phyloP scores from a whole-genome alignment of 1,140 invertebrate genomes.

The Danaus melanippus region DNA sequence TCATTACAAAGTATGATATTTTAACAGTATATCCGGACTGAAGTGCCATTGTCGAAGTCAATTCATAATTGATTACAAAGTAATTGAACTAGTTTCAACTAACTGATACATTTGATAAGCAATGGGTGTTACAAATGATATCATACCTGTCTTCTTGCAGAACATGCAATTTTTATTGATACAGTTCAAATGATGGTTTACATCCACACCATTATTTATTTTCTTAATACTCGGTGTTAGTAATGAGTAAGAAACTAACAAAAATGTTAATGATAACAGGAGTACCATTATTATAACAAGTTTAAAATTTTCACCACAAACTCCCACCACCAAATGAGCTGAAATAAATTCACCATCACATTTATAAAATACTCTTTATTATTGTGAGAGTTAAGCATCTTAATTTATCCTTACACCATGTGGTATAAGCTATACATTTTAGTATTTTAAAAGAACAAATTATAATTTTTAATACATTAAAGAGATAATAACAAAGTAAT shows the following conservation, averaged over 20 bases:
- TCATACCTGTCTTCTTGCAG: slow-evolving; percentile 26
- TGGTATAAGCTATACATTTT: slow-evolving; percentile 6
- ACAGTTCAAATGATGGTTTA: slow-evolving; percentile 21
- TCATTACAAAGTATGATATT: no score
- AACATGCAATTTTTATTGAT: slow-evolving; percentile 16
- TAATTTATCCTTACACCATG: no score
- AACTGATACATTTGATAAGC: no score
- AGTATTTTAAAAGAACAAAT: slow-evolving; percentile 3
- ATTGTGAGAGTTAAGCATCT: no score
- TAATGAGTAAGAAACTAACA: slow-evolving; percentile 38
- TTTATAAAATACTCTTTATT: no score
- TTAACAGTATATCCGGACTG: no score
- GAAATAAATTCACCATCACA: slow-evolving; percentile 24
- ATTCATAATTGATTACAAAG: no score
- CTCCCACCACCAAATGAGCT: slow-evolving; percentile 41
- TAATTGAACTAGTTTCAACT: no score
- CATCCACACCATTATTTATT: slow-evolving; percentile 8
- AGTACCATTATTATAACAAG: slow-evolving; percentile 31
- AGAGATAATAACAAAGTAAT: no score
- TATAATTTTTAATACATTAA: no score
- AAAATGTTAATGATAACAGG: slow-evolving; percentile 33
- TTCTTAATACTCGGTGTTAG: slow-evolving; percentile 32
- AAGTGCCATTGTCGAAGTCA: no score
- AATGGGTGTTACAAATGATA: background rate
- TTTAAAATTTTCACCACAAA: slow-evolving; percentile 34